Base-by-base conservation (phyloP, 2,888 invertebrate genomes). In the Zele albiditarsus region DNA sequence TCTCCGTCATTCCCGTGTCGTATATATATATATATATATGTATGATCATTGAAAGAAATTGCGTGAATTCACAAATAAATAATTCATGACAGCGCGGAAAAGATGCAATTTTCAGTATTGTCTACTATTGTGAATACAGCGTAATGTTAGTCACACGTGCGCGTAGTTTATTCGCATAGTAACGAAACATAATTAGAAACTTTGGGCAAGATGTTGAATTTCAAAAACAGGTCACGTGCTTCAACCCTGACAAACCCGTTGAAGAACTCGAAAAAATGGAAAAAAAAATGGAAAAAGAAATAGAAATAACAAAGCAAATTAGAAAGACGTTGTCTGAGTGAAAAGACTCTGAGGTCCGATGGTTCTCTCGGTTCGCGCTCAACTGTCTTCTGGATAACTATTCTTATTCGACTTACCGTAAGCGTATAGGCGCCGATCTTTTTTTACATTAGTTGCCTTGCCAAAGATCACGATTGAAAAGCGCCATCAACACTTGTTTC, bases 341-440 rank as follows among this genome's bases (percentile, higher is more conserved):
- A 38, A 38, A 23, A 67, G 25, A 16, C 23, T 57, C 31, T 58
- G 33, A 60, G 84, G 79, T 85, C 86, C 84, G 83, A 78, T 82
- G 80, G 81, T 83, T 79, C 75, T 83, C 84, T 86, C 83, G 83
- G 86, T 83, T 84, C 80, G 82, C 79, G 85, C 80, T 72, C 85
- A 85, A 86, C 86, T 86, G 85, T 83, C 82, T 85, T 81, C 76
- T 78, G 72, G 75, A 77, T 76, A 79, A 80, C 80, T 81, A 84
- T 85, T 86, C 84, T 84, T 83, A 82, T 84, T 82, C 79, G 77
- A 81, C 80, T 80, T 81, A 80, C 80, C 80, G 77, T 76, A 76
- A 78, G 81, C 75, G 80, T 20, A 53, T 53, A 79, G 80, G 73
- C 67, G 27, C 71, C 66, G 75, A 80, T 80, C 82, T 83, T 82